Conservation (phyloP, 2,797 vertebrate species). For the Xenentodon cancila region DNA sequence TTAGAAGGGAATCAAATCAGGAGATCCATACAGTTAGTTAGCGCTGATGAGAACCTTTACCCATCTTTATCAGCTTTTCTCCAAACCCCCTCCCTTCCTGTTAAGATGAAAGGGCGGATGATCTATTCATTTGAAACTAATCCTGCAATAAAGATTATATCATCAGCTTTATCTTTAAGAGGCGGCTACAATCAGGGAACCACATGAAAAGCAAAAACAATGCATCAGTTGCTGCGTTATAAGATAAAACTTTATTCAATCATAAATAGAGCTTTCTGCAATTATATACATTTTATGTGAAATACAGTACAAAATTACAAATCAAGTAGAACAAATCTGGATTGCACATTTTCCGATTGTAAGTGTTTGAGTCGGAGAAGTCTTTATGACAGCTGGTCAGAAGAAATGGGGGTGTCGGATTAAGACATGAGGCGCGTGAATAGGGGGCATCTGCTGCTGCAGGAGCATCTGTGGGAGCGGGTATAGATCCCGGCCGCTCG, state of each 20-base stretch:
- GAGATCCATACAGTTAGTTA: slow-evolving; percentile 19
- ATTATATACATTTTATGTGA: slow-evolving; percentile 17
- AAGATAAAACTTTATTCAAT: slow-evolving; percentile 61
- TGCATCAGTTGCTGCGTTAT: background rate
- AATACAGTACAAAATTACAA: slow-evolving; percentile 25
- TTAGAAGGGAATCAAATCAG: slow-evolving; percentile 28
- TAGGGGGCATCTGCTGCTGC: slow-evolving; percentile 43
- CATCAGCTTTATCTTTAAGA: slow-evolving; percentile 23
- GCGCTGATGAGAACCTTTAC: slow-evolving; percentile 20
- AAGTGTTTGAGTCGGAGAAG: slow-evolving; percentile 63
- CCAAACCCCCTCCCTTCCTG: background rate
- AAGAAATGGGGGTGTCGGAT: slow-evolving; percentile 64
- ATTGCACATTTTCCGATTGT: slow-evolving; percentile 46
- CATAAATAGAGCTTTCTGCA: slow-evolving; percentile 64
- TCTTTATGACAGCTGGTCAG: slow-evolving; percentile 40
- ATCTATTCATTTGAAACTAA: slow-evolving; percentile 52
- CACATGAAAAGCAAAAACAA: background rate
- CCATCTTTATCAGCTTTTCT: slow-evolving; percentile 15
- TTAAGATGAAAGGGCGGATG: slow-evolving; percentile 31
- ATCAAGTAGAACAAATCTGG: slow-evolving; percentile 41
- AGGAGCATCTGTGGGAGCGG: slow-evolving; percentile 49
- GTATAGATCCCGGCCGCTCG: slow-evolving; percentile 33
- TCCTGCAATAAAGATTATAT: slow-evolving; percentile 46
- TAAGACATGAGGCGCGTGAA: slow-evolving; percentile 34
- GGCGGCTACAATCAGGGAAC: background rate